These are phyloP conservation scores for Sphenopsis melanotis DNA, from an alignment of 2,797 vertebrate genomes.

Conservation along the genomic window DNA sequence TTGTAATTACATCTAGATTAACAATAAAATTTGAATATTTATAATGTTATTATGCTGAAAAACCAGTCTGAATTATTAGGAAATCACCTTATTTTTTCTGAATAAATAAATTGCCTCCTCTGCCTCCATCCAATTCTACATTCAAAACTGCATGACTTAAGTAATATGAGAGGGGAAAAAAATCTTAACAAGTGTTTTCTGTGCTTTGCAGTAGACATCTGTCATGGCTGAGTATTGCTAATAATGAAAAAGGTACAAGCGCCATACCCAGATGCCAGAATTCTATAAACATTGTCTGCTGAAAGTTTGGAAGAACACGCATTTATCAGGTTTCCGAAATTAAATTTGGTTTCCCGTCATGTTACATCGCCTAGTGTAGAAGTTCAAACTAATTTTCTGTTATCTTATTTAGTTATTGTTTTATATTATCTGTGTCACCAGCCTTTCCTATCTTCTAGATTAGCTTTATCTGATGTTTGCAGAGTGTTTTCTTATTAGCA, in stretches of 20 bases:
- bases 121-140: neutral
- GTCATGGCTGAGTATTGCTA: neutral
- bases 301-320: neutral
- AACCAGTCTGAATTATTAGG: neutral
- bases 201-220: neutral
- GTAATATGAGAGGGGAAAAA: neutral
- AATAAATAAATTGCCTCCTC: neutral
- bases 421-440: neutral
- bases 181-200: neutral
- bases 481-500: neutral
- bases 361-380: rapidly evolving
- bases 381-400: neutral
- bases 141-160: neutral
- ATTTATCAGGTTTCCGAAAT: neutral
- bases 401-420: neutral
- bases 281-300: neutral
- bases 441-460: neutral
- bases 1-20: neutral
- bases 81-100: neutral
- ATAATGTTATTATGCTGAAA: neutral
- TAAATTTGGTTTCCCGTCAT: neutral
- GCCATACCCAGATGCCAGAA: neutral
- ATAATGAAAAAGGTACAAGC: neutral
- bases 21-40: neutral
- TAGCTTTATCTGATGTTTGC: neutral